Evolutionary conservation across 92 coral and sea anemone genomes (phyloP), one percentile per base, ranked within the genome.

Genomic region (Montipora capitata): DNA sequence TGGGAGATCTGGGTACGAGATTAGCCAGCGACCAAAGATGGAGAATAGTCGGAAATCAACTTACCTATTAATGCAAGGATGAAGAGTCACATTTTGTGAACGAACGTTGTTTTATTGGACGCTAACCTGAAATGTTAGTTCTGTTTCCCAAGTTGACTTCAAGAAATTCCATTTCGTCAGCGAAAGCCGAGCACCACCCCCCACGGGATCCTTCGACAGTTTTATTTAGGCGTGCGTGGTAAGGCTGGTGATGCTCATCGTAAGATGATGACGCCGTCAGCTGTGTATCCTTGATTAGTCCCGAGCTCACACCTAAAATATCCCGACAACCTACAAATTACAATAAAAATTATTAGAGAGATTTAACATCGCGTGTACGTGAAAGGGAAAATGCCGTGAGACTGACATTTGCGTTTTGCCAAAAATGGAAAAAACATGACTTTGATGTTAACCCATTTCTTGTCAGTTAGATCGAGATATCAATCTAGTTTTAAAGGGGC

Each of bases 101-200:
- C 35, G 35, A 27, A 27, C 35, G 35, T 27, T 27, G 35, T 27
- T 4, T 2, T 8, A 12, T 20, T 2, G 41, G 44, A 4, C 7
- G 27, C 52, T 74, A 68, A 96, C 99, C 98, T 94, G 92, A 80
- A 6, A 98, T 74, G 3, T 78, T 40, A 49, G 90, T 90, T 16
- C 83, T 80, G 67, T 96, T 90, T 18, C 83, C 76, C 17, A 98
- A 76, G 81, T 94, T 92, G 49, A 94, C 52, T 85, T 98, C 99
- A 77, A 98, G 88, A 75, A 88, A 98, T 64, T 98, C 99, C 10
- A 96, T 91, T 76, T 92, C 93, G 61, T 96, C 98, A 39, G 98
- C 93, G 63, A 96, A 92, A 2, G 99, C 98, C 68, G 99, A 98
- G 64, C 99, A 98, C 99, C 99, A 98, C 54, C 96, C 98, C 77